These are phyloP conservation scores for Malurus melanocephalus DNA, from an alignment of 2,113 vertebrate species.

Conservation along the genomic window DNA sequence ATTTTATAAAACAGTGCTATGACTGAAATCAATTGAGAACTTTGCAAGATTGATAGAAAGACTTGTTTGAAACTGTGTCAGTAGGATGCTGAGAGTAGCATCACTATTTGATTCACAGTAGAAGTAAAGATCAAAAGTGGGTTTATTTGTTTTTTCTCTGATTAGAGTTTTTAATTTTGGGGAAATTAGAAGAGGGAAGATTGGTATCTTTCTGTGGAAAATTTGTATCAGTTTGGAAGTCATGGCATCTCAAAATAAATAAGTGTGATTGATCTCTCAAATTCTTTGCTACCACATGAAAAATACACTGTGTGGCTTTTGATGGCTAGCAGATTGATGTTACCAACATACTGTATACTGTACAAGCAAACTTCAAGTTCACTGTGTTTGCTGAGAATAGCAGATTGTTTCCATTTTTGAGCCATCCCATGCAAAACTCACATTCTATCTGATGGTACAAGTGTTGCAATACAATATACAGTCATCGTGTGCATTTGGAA, in stretches of 20 bases:
- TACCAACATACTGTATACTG: not conserved
- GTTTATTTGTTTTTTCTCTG: not conserved
- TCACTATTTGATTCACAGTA: not conserved
- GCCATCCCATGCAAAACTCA: slow-evolving; percentile 62
- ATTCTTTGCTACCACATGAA: slow-evolving; percentile 63
- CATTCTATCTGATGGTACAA: slow-evolving; percentile 55
- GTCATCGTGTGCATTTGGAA: not conserved
- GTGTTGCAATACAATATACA: slow-evolving; percentile 67
- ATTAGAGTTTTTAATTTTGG: not conserved
- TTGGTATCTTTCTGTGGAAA: not conserved
- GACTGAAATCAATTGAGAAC: not conserved
- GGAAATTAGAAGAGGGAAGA: not conserved
- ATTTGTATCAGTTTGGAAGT: not conserved
- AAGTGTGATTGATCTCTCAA: slow-evolving; percentile 3
- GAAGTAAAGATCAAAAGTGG: slow-evolving; percentile 8
- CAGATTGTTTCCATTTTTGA: slow-evolving; percentile 55
- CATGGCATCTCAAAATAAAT: slow-evolving; percentile 17
- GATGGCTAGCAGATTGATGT: slow-evolving; percentile 40
- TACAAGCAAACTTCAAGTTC: slow-evolving; percentile 47
- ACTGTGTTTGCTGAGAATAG: slow-evolving; percentile 49
- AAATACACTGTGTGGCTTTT: slow-evolving; percentile 51
- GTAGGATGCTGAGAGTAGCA: not conserved
- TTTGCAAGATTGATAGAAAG: not conserved
- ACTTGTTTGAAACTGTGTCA: not conserved
- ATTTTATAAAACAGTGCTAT: slow-evolving; percentile 1